Percentiles rank a stretch among this genome's conserved stretches.
These are phyloP conservation scores for Phrixothrix hirtus DNA, from an alignment of 2,888 invertebrate genomes.

Conservation along the genomic window DNA sequence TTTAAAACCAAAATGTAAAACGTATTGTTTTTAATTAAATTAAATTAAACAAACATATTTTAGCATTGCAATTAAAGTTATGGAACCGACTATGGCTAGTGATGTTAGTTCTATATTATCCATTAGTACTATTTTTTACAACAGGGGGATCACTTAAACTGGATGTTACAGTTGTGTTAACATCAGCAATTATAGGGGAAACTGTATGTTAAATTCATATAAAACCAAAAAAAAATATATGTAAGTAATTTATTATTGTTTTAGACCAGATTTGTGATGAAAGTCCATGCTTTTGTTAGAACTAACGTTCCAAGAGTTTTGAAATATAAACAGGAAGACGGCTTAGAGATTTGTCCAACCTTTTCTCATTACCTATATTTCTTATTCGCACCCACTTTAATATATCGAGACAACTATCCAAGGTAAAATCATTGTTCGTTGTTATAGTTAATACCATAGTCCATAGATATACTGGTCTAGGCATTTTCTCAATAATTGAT, in stretches of 20 bases:
- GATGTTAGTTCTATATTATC: too few species aligned
- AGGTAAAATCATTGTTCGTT: conserved; percentile 58
- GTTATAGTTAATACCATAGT: too few species aligned
- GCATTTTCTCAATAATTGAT: too few species aligned
- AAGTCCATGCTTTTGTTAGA: conserved; percentile 80
- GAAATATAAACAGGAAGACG: too few species aligned
- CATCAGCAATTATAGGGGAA: conserved; percentile 13
- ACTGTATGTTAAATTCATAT: conserved; percentile 7
- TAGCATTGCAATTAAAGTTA: conserved; percentile 1
- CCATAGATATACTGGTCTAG: too few species aligned
- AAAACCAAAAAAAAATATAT: not conserved
- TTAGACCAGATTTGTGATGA: conserved; percentile 82
- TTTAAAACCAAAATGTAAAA: conserved; percentile 3
- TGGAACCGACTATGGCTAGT: conserved; percentile 5
- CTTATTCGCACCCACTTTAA: conserved; percentile 83
- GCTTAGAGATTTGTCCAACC: conserved; percentile 52
- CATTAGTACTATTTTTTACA: too few species aligned
- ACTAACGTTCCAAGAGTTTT: conserved; percentile 69
- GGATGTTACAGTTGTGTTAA: too few species aligned
- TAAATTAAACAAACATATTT: too few species aligned
- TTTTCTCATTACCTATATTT: conserved; percentile 81
- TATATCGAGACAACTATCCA: conserved; percentile 86
- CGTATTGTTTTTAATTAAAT: too few species aligned
- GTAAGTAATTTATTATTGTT: too few species aligned
- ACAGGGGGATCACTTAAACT: too few species aligned